Percentiles rank a stretch among this genome's conserved stretches.
These are phyloP conservation scores for Chesias legatella DNA, from an alignment of 2,888 invertebrate genomes.

Conservation along the genomic window DNA sequence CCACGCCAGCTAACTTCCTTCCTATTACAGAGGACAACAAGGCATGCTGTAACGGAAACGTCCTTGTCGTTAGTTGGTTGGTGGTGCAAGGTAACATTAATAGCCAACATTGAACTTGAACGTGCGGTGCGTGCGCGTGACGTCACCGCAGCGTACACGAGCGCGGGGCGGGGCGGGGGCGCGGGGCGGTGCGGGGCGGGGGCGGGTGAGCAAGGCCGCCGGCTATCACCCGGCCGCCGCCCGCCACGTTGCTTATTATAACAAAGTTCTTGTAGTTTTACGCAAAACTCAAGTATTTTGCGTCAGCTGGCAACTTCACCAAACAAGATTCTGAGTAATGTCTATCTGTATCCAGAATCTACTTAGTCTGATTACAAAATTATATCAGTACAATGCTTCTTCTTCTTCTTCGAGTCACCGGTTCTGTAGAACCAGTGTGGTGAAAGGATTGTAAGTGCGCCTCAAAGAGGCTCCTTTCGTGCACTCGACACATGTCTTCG, in stretches of 20 bases:
- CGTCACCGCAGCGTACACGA: constrained; percentile 55
- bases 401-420: too few species aligned
- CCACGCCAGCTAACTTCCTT: constrained; percentile 18
- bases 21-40: constrained; percentile 10
- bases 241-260: constrained; percentile 22
- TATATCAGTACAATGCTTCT: too few species aligned
- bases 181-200: constrained; percentile 36
- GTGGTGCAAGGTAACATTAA: constrained; percentile 60
- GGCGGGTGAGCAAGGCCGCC: constrained; percentile 53
- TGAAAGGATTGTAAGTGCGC: too few species aligned
- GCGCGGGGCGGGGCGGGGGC: constrained; percentile 40
- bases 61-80: constrained; percentile 32
- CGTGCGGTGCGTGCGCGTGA: constrained; percentile 63
- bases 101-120: constrained; percentile 78
- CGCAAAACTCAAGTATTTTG: not conserved
- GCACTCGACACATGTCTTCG: too few species aligned
- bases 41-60: constrained; percentile 13
- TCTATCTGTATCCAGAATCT: too few species aligned
- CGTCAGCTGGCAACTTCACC: too few species aligned
- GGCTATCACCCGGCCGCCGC: constrained; percentile 45
- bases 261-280: not conserved
- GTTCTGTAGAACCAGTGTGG: too few species aligned
- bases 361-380: too few species aligned
- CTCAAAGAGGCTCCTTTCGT: too few species aligned
- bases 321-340: too few species aligned